Conservation (phyloP, 1,140 invertebrate species). For the Papilio polytes region DNA sequence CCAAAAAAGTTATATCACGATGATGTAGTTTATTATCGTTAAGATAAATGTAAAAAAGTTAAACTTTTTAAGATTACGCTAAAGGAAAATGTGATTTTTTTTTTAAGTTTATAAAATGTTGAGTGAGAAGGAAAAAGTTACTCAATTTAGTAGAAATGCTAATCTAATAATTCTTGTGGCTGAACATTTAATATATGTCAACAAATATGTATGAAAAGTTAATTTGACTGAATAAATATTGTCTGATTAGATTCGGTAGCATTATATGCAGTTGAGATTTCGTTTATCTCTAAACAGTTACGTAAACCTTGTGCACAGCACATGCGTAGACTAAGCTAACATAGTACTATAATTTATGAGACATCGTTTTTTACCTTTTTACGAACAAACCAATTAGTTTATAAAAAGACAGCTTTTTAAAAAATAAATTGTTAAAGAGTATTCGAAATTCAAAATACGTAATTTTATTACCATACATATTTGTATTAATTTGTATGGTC, state of each 20-base stretch:
- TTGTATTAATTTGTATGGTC: constrained; percentile 18
- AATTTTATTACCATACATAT: constrained; percentile 24
- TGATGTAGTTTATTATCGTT: constrained; percentile 18
- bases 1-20: not conserved
- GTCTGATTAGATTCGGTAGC: constrained; percentile 51
- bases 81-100: too few relatives aligned
- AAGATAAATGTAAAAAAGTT: too few relatives aligned
- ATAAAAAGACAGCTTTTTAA: too few relatives aligned
- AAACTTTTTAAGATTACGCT: too few relatives aligned
- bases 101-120: too few relatives aligned
- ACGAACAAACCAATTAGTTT: too few relatives aligned
- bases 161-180: not conserved
- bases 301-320: constrained; percentile 37
- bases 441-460: not conserved
- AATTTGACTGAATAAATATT: not conserved
- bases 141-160: not conserved
- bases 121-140: too few relatives aligned
- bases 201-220: constrained; percentile 2
- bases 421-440: too few relatives aligned
- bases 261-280: constrained; percentile 37
- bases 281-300: constrained; percentile 41
- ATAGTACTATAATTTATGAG: not conserved
- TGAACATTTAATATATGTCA: not conserved
- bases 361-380: too few relatives aligned
- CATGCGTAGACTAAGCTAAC: constrained; percentile 26